Evolutionary conservation across 1,140 invertebrate genomes (phyloP).

Genomic region (Hetaerina americana): DNA sequence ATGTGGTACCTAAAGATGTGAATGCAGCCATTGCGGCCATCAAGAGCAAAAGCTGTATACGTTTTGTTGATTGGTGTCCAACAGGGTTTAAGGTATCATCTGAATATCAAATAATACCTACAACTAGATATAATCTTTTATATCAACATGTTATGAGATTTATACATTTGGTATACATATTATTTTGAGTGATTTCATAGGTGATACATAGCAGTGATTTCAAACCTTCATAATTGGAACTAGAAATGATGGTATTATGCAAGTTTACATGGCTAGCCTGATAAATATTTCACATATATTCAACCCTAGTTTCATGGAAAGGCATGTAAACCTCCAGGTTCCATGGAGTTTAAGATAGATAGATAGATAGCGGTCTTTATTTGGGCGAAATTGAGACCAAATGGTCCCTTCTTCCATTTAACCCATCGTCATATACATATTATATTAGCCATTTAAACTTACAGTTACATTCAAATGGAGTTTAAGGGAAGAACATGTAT

Average conservation of each 20-base stretch:
- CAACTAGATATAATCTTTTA: no score
- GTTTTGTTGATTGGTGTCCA: slow-evolving; percentile 52
- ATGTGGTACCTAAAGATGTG: slow-evolving; percentile 66
- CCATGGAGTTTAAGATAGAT: no score
- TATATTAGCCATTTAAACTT: no score
- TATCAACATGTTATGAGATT: no score
- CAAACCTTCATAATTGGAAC: not conserved
- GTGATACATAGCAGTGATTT: not conserved
- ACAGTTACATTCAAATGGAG: no score
- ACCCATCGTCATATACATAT: no score
- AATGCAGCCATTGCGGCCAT: slow-evolving; percentile 54
- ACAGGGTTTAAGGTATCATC: slow-evolving; percentile 34
- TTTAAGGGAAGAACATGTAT: no score
- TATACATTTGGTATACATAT: not conserved
- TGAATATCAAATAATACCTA: not conserved
- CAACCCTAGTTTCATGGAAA: no score
- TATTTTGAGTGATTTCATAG: not conserved
- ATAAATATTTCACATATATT: not conserved
- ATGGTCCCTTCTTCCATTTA: no score
- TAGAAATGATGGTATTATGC: not conserved
- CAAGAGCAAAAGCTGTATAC: slow-evolving; percentile 40
- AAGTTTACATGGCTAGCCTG: not conserved
- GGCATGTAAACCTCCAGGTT: no score
- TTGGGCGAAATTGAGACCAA: no score
- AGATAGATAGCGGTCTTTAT: no score